Conservation (phyloP, 2,888 invertebrate species). For the Plutella xylostella region DNA sequence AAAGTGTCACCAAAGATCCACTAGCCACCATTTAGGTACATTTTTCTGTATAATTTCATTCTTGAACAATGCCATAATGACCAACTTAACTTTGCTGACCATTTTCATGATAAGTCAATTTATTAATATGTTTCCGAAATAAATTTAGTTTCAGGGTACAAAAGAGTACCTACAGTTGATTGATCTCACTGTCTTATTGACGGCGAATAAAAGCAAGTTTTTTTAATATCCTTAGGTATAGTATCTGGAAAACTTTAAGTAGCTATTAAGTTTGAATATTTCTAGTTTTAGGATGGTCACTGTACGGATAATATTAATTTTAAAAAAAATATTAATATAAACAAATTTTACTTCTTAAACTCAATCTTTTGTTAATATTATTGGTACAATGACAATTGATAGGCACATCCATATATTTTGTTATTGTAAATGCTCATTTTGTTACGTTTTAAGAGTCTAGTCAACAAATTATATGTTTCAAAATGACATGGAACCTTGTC, state of each 20-base stretch:
- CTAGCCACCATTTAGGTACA: too few relatives aligned
- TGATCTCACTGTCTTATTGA: constrained; percentile 19
- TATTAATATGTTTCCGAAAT: too few relatives aligned
- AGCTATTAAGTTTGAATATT: constrained; percentile 38
- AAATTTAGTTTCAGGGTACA: too few relatives aligned
- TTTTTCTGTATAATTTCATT: too few relatives aligned
- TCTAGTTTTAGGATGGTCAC: background rate
- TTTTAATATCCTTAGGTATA: constrained; percentile 26
- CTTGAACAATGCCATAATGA: too few relatives aligned
- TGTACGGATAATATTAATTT: constrained; percentile 6
- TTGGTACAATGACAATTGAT: constrained; percentile 29
- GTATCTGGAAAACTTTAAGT: constrained; percentile 40
- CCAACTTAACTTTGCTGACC: too few relatives aligned
- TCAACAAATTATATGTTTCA: constrained; percentile 60
- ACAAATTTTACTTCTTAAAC: too few relatives aligned
- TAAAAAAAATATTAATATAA: background rate
- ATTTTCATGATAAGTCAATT: too few relatives aligned
- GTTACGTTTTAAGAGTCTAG: constrained; percentile 66
- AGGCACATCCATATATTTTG: constrained; percentile 35
- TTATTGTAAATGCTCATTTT: constrained; percentile 68
- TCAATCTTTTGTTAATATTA: constrained; percentile 22
- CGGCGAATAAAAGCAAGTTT: constrained; percentile 23
- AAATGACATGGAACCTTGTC: constrained; percentile 38
- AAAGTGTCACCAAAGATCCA: too few relatives aligned
- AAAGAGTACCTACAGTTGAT: constrained; percentile 10